Base-by-base conservation (phyloP, 2,888 invertebrate species). In the Aspidapion aeneum region DNA sequence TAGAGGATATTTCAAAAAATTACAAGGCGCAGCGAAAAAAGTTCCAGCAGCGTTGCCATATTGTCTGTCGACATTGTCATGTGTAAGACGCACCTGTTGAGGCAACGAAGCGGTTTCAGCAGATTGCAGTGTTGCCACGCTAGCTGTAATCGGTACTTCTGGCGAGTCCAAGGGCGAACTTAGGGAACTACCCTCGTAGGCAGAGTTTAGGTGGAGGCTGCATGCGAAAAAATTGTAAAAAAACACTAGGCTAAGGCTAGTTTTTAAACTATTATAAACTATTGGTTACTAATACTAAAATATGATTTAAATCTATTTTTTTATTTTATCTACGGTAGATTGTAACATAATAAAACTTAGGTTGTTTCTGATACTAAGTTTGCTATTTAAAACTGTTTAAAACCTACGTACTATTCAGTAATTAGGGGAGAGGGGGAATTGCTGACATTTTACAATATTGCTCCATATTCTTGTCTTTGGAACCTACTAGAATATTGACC, bases 161-260 rank as follows among this genome's bases (percentile, higher is more conserved):
- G 91, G 90, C 16, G 91, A 91, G 78, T 93, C 93, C 77, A 92
- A 81, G n/a, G 93, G 93, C 66, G 91, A 92, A 69, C 90, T 91
- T 64, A 90, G 83, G 2, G 91, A 88, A 59, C 91, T 91, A 68
- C 86, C 86, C 58, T 91, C 92, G 70, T 88, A 84, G 76, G 90
- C 90, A 71, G 91, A 90, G 80, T 92, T 93, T 63, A 92, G 88
- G 74, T 91, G 88, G 80, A 90, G 91, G 83, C 93, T 93, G 84
- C 70, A 73, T 78, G 75, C 73, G 72, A 72, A 74, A 74, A 72
- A 35, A 7, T 35, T n/a, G n/a, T n/a, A n/a, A n/a, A n/a, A n/a
- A n/a, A n/a, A n/a, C n/a, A n/a, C n/a, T n/a, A 35, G 35, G 12
- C 35, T 35, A 57, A 22, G 48, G 35, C n/a, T 2, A 48, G 1